Conservation (phyloP, 2,888 invertebrate genomes). For the Aricia artaxerxes region DNA sequence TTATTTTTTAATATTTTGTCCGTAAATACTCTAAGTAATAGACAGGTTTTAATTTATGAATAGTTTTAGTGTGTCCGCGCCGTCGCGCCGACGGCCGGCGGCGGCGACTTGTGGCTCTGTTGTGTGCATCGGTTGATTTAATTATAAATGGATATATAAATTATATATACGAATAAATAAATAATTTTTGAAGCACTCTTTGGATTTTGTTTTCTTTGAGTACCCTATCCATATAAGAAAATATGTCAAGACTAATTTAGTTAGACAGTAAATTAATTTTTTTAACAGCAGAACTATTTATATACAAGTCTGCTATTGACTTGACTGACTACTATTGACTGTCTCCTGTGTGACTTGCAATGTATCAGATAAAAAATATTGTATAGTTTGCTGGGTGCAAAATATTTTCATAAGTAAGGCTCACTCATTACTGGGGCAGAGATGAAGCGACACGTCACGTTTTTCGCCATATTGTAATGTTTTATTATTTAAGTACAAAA, state of each 20-base stretch:
- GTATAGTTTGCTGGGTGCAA: no score
- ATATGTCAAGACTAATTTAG: background rate
- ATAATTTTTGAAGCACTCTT: constrained; percentile 77
- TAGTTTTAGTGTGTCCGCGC: constrained; percentile 40
- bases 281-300: no score
- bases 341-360: no score
- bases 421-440: no score
- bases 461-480: no score
- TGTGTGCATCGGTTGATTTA: constrained; percentile 76
- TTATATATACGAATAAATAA: constrained; percentile 80
- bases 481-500: no score
- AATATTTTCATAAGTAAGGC: no score
- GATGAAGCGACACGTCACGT: no score
- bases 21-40: constrained; percentile 37
- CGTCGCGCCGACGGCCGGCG: constrained; percentile 49
- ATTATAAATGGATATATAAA: constrained; percentile 78
- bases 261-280: background rate
- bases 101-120: constrained; percentile 56
- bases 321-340: no score
- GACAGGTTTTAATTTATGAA: constrained; percentile 36
- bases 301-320: no score
- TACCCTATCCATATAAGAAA: background rate
- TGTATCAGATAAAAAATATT: no score
- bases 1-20: constrained; percentile 32
- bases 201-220: constrained; percentile 60